phyloP scores from a whole-genome alignment of 2,113 vertebrate genomes.

The Marcusenius ussheri region DNA sequence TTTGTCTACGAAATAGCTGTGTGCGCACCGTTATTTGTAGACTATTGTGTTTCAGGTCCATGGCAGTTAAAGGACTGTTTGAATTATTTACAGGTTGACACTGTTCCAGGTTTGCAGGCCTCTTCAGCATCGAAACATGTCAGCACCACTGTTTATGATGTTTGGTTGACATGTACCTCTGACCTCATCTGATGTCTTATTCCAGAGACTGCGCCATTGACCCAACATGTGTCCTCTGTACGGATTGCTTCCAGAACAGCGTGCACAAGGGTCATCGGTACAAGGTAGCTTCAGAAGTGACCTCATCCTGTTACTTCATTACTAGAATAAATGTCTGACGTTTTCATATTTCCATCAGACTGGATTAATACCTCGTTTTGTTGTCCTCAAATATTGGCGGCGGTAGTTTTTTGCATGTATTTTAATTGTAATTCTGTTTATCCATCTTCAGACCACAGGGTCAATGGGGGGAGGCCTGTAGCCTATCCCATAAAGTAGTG shows the following conservation, averaged over 20 bases:
- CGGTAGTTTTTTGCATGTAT: not conserved
- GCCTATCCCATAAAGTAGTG: not conserved
- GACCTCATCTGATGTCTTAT: constrained; percentile 23
- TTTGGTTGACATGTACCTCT: constrained; percentile 8
- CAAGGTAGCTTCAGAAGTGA: constrained; percentile 69
- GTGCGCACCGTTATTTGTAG: not conserved
- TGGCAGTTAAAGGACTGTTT: not conserved
- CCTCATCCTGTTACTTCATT: too few species aligned
- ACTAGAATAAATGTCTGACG: not conserved
- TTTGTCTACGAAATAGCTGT: not conserved
- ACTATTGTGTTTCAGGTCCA: not conserved
- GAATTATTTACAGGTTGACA: constrained; percentile 5
- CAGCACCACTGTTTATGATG: not conserved
- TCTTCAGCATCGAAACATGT: not conserved
- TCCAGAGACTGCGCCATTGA: constrained; percentile 97
- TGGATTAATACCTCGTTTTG: not conserved
- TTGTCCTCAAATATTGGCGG: not conserved
- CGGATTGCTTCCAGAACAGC: constrained; percentile 96
- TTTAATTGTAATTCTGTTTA: not conserved
- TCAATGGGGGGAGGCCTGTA: not conserved
- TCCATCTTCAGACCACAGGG: not conserved
- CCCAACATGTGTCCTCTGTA: constrained; percentile 95
- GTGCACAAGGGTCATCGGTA: constrained; percentile 94
- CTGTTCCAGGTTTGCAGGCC: not conserved
- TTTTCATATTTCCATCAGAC: not conserved